Evolutionary conservation across 2,797 vertebrate species (phyloP).

Genomic region (Threskiornis aethiopicus): DNA sequence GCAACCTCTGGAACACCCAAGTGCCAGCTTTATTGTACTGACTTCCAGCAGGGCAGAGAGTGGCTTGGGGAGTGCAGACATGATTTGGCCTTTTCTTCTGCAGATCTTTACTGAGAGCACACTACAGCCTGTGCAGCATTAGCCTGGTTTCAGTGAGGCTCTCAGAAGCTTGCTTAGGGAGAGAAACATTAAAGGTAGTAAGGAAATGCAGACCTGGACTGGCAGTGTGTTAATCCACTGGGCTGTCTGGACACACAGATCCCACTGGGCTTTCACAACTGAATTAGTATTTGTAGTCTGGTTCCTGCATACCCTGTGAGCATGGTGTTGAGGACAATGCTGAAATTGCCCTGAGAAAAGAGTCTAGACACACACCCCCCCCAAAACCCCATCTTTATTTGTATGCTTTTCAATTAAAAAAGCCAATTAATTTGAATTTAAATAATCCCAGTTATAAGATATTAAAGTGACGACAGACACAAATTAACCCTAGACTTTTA

Average conservation of each 20-base stretch:
- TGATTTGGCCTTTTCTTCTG: not conserved
- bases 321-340: not conserved
- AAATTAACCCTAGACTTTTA: not conserved
- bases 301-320: not conserved
- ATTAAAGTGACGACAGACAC: not conserved
- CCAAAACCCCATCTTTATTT: not conserved
- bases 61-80: not conserved
- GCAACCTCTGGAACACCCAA: not conserved
- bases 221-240: not conserved
- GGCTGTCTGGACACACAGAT: not conserved
- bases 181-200: not conserved
- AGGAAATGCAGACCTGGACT: not conserved
- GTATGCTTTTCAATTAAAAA: not conserved
- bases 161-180: not conserved
- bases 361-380: not conserved
- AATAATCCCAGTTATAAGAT: not conserved
- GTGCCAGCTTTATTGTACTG: not conserved
- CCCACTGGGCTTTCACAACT: not conserved
- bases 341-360: not conserved
- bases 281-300: not conserved
- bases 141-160: not conserved
- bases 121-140: rapidly evolving
- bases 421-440: not conserved
- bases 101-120: not conserved
- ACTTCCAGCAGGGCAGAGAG: not conserved